Evolutionary conservation across 2,888 invertebrate species (phyloP), one percentile per base, ranked within the genome.

Genomic region (Hofmannophila pseudospretella): DNA sequence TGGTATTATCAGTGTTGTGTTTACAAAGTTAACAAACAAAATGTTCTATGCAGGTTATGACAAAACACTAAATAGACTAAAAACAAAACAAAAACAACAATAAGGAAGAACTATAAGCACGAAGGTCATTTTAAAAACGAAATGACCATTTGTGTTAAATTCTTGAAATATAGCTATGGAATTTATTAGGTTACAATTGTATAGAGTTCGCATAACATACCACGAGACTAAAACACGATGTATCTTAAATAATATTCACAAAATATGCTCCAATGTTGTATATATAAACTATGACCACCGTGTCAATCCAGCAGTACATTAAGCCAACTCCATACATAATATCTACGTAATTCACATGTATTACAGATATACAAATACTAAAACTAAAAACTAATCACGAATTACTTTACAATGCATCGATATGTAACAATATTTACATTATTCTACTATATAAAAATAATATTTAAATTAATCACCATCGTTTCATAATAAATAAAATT

Each of bases 321-420:
- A 3, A 16, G 16, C 3, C 3, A 16, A 16, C 16, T 16, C 5
- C 5, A 16, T 16, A 16, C 16, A 5, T 16, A 16, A 16, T 16
- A 16, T 16, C 16, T 16, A 16, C 16, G 16, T 5, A 16, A 37
- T 39, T 32, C 10, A 27, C 22, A 39, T 31, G 39, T 44, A 50
- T 38, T 47, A 41, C 45, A 47, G 44, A 51, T 51, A 51, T 47
- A 51, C 38, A 42, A 16, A 42, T 32, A 38, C 30, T 26, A 43
- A 34, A 41, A 20, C 2, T 33, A 39, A 31, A 34, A 42, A 36
- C 41, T 38, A 13, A 38, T 39, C 36, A 27, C 29, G 23, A 41
- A 34, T 43, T 49, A 56, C 59, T 68, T 59, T 70, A 74, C 66
- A 72, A 49, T 53, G 58, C 52, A 57, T 38, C 70, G 73, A 75